Base-by-base conservation (phyloP, 1,140 invertebrate genomes). In the Magallana ariakensis region DNA sequence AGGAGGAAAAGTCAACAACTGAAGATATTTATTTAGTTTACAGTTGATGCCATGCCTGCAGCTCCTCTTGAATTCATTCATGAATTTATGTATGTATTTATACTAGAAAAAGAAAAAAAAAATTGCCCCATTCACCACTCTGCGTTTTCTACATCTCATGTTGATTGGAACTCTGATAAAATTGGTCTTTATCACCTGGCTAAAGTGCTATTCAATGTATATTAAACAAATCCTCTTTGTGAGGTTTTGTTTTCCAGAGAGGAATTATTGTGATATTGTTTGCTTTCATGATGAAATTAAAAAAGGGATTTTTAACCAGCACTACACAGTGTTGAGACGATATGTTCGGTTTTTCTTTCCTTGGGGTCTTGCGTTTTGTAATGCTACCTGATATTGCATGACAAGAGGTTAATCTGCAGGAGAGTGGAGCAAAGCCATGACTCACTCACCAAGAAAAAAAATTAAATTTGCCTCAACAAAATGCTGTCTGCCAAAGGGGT, bases 361-460 rank as follows among this genome's bases (percentile, higher is more conserved):
- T 75, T 26, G 66, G 22, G 66, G 66, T 75, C 66, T 75, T 19
- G 66, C 22, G 33, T 75, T 75, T 75, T 75, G 58, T 75, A 26
- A 75, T 75, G 66, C 66, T 75, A 75, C 66, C 66, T 75, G 66
- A 75, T 26, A 75, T 75, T 33, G 66, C 66, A 19, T 75, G 66
- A 75, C 66, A 75, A 22, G 66, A 75, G 66, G 66, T 75, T 75
- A 75, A 75, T 75, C 66, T 75, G 66, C 66, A 75, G 66, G 66
- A 75, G 66, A 75, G 66, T 26, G 22, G 22, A 22, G 66, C n/a
- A n/a, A 16, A 60, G n/a, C 9, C 11, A 75, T 75, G 66, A 75
- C 66, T 75, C 66, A 75, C 66, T 75, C 66, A 33, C 66, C 11
- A 75, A 75, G 26, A 75, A 26, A 75, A 22, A 70, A 26, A 26